Evolutionary conservation across 2,888 invertebrate genomes (phyloP), one percentile per base, ranked within the genome.

Genomic region (Heterodera filipjevi): DNA sequence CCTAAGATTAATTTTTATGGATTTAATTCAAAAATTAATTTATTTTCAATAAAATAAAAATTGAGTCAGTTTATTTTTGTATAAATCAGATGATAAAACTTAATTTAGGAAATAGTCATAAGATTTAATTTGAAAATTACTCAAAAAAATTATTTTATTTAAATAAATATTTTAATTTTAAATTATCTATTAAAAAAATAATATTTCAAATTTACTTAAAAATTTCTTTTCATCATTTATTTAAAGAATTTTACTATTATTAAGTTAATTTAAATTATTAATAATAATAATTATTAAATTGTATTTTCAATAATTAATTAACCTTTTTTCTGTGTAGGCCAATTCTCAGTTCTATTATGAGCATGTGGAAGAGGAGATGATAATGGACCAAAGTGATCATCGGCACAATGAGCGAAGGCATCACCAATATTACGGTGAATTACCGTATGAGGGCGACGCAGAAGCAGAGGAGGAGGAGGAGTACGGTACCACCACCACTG

Each of bases 321-420:
- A 1, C 6, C 22, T 53, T 22, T 53, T 53, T 53, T 19, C 14
- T 19, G 49, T 53, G 5, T 22, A 53, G 53, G 53, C 59, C n/a
- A n/a, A 59, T 59, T 59, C n/a, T 27, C 59, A 59, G 8, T 59
- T 27, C n/a, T 59, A 59, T 59, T 59, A n/a, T 59, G 59, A 59
- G n/a, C 59, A 2, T 53, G 53, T 6, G 53, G 53, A 53, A 22
- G 59, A 59, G 59, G n/a, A 59, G 59, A 59, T 27, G n/a, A 27
- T 59, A 27, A n/a, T 59, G 59, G 59, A 59, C n/a, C 59, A 59
- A 19, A 22, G 22, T 59, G 59, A 27, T n/a, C 59, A 27, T 19
- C 59, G 22, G 6, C 59, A 59, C 2, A 1, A n/a, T 3, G 1
- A 2, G n/a, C 6, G 8, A 5, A n/a, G 22, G 19, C n/a, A 59